Evolutionary conservation across 1,140 invertebrate genomes (phyloP).

Genomic region (Stegodyphus dumicola): DNA sequence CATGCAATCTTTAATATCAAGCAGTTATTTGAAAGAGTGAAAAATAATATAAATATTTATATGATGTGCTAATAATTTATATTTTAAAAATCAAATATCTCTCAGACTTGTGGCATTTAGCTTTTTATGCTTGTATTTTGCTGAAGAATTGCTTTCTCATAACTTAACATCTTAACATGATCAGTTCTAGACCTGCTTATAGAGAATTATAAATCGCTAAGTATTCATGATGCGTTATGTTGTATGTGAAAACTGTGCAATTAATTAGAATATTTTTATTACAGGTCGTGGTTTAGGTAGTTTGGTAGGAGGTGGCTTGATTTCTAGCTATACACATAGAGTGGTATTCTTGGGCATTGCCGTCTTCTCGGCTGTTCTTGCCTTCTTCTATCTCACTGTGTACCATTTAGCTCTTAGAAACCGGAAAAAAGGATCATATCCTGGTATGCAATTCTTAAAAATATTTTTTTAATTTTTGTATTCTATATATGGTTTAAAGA

Average conservation of each 20-base stretch:
- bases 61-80: neutral
- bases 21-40: no score
- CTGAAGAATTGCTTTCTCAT: neutral
- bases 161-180: neutral
- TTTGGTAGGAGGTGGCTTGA: conserved; percentile 36
- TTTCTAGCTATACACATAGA: conserved; percentile 23
- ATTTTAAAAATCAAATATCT: neutral
- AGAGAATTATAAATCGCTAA: no score
- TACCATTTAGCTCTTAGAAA: conserved; percentile 49
- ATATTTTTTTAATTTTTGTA: no score
- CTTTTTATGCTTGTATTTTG: neutral
- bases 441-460: neutral
- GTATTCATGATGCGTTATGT: no score
- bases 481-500: no score
- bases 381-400: conserved; percentile 44
- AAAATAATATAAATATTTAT: no score
- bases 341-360: conserved; percentile 43
- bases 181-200: no score
- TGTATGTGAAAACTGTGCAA: no score
- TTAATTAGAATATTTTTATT: neutral
- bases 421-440: conserved; percentile 12
- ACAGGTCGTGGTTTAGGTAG: conserved; percentile 54
- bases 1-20: no score
- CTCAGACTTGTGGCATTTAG: neutral
- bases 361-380: conserved; percentile 38